Evolutionary conservation across 2,113 vertebrate genomes (phyloP), one percentile per base, ranked within the genome.

Genomic region (Eulemur macaco): DNA sequence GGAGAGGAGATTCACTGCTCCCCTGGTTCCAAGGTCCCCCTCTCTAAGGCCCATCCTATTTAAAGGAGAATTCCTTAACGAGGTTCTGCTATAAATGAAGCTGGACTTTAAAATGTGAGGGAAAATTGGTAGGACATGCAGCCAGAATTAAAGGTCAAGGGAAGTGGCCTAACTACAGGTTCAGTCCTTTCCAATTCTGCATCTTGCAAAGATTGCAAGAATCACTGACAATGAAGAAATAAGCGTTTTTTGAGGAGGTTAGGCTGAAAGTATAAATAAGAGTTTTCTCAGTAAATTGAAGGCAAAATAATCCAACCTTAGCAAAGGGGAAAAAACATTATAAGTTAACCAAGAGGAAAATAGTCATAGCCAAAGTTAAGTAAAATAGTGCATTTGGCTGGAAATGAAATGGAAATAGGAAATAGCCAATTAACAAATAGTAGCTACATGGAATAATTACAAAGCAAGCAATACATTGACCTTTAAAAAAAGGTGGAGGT

Each of bases 231-330:
- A 10, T 60, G 80, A 93, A 94, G 77, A 88, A 81, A 69, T n/a
- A 76, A 68, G 42, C 58, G 34, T 88, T 93, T 39, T 88, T 93
- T 39, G 54, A 63, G 58, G 56, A 81, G 31, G 1, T 82, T 71
- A 73, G 54, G 17, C 17, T 80, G 34, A 60, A 71, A 58, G 34
- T 52, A 11, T 47, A 82, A 86, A 31, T 66, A 58, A 42, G 29
- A 86, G 29, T 85, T 96, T 89, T 93, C 54, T 94, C 34, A 50
- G 34, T 58, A 86, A 91, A 83, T 21, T 56, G 10, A 96, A 85
- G 39, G 27, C 63, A 73, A 68, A 89, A 64, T 58, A 76, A 84
- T 78, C 29, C n/a, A 91, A 8, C 39, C 21, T 91, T 82, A n/a
- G 37, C 88, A 96, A 66, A 90, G 45, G 37, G 45, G 21, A 77